These are phyloP conservation scores for Apodemus sylvaticus DNA, from an alignment of 2,113 vertebrate species.

Conservation along the genomic window DNA sequence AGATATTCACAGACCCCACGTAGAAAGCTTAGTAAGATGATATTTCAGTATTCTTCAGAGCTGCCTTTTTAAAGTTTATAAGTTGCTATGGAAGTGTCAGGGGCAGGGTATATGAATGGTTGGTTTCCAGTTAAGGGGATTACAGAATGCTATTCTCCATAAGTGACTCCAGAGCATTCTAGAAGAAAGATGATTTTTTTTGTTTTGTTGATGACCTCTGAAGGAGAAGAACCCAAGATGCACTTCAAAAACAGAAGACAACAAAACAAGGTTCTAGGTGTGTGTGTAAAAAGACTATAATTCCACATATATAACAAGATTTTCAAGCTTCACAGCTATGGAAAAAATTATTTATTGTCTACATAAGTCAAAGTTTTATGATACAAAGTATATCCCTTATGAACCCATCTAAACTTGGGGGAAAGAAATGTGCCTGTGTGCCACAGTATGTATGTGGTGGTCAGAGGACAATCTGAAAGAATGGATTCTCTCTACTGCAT, in stretches of 20 bases:
- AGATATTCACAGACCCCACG: neutral
- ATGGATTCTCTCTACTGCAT: neutral
- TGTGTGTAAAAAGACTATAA: neutral
- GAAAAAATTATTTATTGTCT: neutral
- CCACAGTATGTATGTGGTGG: neutral
- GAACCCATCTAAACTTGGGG: neutral
- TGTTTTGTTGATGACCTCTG: neutral
- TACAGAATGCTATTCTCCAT: neutral
- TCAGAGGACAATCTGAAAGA: neutral
- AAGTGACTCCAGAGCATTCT: neutral
- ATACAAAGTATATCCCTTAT: neutral
- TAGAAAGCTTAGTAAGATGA: conserved; percentile 32
- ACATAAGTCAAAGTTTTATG: neutral
- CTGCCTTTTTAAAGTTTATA: conserved; percentile 52
- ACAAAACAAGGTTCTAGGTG: neutral
- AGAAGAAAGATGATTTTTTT: neutral
- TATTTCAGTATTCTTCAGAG: conserved; percentile 53
- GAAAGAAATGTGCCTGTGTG: neutral
- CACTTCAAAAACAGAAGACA: neutral
- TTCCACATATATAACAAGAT: neutral
- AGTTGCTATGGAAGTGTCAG: conserved; percentile 51
- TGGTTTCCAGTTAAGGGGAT: neutral
- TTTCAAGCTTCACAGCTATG: neutral
- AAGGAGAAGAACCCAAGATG: conserved; percentile 1
- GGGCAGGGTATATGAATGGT: conserved; percentile 15